Evolutionary conservation across 2,888 invertebrate genomes (phyloP), one percentile per base, ranked within the genome.

Genomic region (Luffia ferchaultella): DNA sequence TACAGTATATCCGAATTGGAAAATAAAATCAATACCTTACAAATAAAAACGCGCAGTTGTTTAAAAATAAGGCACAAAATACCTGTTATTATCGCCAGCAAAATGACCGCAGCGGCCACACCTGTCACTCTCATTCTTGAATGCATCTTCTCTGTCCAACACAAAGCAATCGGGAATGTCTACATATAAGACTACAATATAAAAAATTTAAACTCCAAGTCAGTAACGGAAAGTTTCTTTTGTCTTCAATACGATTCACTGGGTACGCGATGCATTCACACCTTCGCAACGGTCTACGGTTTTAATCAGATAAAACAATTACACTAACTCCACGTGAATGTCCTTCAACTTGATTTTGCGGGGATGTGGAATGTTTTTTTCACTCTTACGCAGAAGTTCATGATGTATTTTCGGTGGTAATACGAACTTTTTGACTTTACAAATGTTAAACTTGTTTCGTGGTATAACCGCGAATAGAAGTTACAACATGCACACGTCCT

Each of bases 111-210:
- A 63, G 70, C 73, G 68, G 64, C 78, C 77, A 74, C 83, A 83
- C 83, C 82, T 82, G 82, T 80, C 79, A 70, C 73, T 70, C 77
- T 66, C 61, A 62, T 69, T 58, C 70, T 72, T 55, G 67, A 64
- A 71, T 65, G 73, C 82, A 80, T 83, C 58, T 75, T 82, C 82
- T 75, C 79, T 78, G 68, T 82, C 73, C 62, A 68, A 74, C 79
- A 64, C 70, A 62, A 64, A 67, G 65, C 62, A 62, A 58, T 62
- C 65, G 68, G 68, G 73, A 70, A 67, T 70, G 64, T 67, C 70
- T 64, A 72, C 65, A 73, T 70, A 63, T 63, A 68, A 71, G 71
- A 72, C 67, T 75, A 72, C 67, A 65, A 63, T 67, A n/a, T n/a
- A 70, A 65, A 62, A 69, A 76, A 70, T 61, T 60, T 54, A 54